Evolutionary conservation across 2,888 invertebrate genomes (phyloP), one percentile per base, ranked within the genome.

Genomic region (Halictus ligatus): DNA sequence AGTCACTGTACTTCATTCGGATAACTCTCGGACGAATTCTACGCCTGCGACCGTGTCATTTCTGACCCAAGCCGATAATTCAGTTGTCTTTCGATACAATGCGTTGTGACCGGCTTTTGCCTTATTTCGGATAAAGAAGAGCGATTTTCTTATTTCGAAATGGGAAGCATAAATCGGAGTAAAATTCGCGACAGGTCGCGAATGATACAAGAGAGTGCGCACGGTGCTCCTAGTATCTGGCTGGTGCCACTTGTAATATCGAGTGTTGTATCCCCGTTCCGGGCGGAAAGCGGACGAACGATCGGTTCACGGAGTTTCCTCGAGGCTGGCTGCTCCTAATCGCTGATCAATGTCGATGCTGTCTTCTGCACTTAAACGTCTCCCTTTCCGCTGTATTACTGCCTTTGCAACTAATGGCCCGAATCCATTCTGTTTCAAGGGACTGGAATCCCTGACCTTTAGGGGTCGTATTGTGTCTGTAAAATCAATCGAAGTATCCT

Each of bases 361-460:
- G 80, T 82, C 78, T 80, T 79, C 81, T 69, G 76, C 78, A 64
- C 80, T 85, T 87, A 85, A 88, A 79, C 80, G 75, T 69, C 78
- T 72, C 72, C 67, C 78, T 78, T 81, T 80, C 67, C 73, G 71
- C 48, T 73, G 67, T 88, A 75, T 81, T 78, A 80, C 81, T 75
- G 81, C 69, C 75, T 69, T 75, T 87, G 87, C 87, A 84, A 80
- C 80, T 83, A 89, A 90, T 83, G 81, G 81, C 58, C 80, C 73
- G 75, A 48, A 67, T 78, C 85, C 80, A 88, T 90, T 86, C 81
- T 88, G 80, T 80, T 79, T 71, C 58, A 29, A 72, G 77, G 84
- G 83, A 81, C 71, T 75, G 58, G 67, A 72, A 84, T 73, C 83
- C 72, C 50, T 71, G 75, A 29, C 64, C 64, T 67, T 67, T 80